These are phyloP conservation scores for Lutra lutra DNA, from an alignment of 2,797 vertebrate species.

Conservation along the genomic window DNA sequence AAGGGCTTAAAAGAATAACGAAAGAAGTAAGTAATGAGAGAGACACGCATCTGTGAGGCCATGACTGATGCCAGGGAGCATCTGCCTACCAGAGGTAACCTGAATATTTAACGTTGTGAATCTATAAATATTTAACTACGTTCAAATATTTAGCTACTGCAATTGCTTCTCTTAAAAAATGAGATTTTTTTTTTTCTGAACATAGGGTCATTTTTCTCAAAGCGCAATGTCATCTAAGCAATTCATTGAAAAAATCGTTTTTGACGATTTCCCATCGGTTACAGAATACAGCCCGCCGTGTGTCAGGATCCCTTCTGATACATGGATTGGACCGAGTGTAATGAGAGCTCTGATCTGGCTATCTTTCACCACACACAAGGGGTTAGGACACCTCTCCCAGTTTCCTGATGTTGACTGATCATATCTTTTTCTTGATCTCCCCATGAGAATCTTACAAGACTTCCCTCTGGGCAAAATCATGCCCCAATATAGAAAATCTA, in stretches of 20 bases:
- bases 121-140: slow-evolving; percentile 79
- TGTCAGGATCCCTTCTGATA: slow-evolving; percentile 19
- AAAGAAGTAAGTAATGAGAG: slow-evolving; percentile 68
- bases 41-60: slow-evolving; percentile 38
- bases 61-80: slow-evolving; percentile 55
- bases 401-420: slow-evolving; percentile 48
- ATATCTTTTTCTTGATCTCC: background rate
- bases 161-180: slow-evolving; percentile 71
- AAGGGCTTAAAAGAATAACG: slow-evolving; percentile 62
- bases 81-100: slow-evolving; percentile 71
- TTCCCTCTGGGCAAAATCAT: background rate
- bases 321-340: background rate
- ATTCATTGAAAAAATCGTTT: slow-evolving; percentile 70
- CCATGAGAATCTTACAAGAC: background rate
- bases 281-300: background rate
- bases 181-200: slow-evolving; percentile 7
- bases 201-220: slow-evolving; percentile 62
- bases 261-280: slow-evolving; percentile 70
- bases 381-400: slow-evolving; percentile 35
- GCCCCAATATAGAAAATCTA: background rate
- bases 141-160: slow-evolving; percentile 79
- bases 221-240: slow-evolving; percentile 57
- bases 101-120: slow-evolving; percentile 78
- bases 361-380: slow-evolving; percentile 2
- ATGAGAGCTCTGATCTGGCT: slow-evolving; percentile 26